A percentile compares a stretch with the other conserved stretches of the same genome.
phyloP scores from a whole-genome alignment of 2,113 vertebrate species.

The Formicarius rufipectus region DNA sequence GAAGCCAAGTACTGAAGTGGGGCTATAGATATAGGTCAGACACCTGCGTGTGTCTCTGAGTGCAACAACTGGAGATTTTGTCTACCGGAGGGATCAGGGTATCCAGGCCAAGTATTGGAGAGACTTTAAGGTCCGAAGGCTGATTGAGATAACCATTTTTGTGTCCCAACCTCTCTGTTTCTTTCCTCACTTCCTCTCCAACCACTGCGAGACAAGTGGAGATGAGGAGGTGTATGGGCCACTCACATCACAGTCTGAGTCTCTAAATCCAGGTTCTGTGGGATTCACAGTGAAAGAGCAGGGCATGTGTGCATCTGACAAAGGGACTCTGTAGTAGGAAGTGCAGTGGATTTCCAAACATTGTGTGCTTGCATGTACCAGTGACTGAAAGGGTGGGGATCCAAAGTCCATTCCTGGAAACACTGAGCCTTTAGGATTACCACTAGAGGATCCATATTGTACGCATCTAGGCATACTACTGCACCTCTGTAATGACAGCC shows the following conservation, averaged over 20 bases:
- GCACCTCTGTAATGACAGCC: background rate
- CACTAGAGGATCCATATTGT: background rate
- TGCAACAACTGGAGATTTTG: background rate
- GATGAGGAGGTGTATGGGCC: background rate
- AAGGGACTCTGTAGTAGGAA: background rate
- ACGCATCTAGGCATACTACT: background rate
- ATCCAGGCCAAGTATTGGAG: background rate
- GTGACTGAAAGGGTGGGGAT: background rate
- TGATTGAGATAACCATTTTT: background rate
- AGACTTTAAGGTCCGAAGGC: background rate
- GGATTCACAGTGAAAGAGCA: background rate
- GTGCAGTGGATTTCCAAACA: background rate
- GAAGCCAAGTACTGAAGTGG: background rate
- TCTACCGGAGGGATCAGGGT: background rate
- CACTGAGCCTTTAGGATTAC: background rate
- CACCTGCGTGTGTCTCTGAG: accelerated
- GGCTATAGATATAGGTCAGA: background rate
- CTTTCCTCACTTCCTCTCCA: background rate
- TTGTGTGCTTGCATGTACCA: accelerated
- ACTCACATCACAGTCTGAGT: background rate
- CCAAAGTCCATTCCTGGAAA: background rate
- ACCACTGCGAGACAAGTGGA: accelerated
- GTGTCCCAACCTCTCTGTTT: background rate
- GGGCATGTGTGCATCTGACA: accelerated
- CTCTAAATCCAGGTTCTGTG: background rate